Evolutionary conservation across 2,113 vertebrate genomes (phyloP).

Genomic region (Oceanodroma tethys): DNA sequence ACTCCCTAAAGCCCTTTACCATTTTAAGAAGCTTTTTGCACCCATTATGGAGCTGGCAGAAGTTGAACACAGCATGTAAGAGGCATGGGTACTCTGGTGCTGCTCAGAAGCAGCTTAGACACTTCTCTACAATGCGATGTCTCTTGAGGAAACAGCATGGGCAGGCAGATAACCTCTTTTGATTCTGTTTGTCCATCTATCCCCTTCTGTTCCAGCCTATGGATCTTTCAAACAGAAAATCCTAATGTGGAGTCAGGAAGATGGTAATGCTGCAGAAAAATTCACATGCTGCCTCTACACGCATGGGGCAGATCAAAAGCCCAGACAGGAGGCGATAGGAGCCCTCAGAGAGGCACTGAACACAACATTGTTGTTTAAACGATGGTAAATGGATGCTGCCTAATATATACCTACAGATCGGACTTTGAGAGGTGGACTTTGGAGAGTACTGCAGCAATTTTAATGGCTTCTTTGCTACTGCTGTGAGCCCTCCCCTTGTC

Average conservation of each 20-base stretch:
- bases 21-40: conserved; percentile 5
- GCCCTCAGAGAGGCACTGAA: background rate
- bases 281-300: background rate
- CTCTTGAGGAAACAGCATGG: background rate
- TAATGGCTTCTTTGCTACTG: background rate
- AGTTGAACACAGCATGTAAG: background rate
- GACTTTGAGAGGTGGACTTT: background rate
- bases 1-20: background rate
- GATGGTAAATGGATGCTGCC: background rate
- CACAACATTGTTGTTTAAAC: background rate
- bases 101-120: background rate
- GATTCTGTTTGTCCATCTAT: background rate
- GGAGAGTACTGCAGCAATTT: background rate
- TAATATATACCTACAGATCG: background rate
- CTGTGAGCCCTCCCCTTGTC: background rate
- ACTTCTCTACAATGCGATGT: fast-evolving
- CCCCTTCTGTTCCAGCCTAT: background rate
- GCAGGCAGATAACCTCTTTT: background rate
- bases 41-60: background rate
- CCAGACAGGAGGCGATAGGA: background rate
- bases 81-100: background rate
- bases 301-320: background rate
- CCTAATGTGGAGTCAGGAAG: background rate
- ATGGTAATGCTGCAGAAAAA: background rate
- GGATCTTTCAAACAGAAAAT: background rate